Evolutionary conservation across 2,113 vertebrate species (phyloP), one percentile per base, ranked within the genome.

Genomic region (Neodontobutis hainanensis): DNA sequence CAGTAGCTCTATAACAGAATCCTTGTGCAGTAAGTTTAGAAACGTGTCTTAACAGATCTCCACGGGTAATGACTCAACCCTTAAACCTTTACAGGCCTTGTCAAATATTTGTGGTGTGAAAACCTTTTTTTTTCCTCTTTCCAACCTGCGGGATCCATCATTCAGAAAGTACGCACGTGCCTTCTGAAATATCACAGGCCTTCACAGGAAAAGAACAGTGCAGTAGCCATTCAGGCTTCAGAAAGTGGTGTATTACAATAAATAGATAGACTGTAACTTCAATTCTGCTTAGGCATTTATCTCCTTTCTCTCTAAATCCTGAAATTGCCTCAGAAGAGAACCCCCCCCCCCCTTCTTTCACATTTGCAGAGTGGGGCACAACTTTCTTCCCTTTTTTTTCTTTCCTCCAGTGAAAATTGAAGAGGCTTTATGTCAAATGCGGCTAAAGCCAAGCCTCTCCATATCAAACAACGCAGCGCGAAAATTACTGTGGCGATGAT

Each of bases 391-490:
- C 47, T 19, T 65, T 62, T 67, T 70, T 57, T 64, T 51, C 56
- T 76, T 61, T 68, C 61, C 84, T 85, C 61, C 85, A 66, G 90
- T 92, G 94, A 94, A 97, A 98, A 99, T 97, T 96, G 96, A 97
- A 98, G 96, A 95, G 95, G 97, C 96, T 99, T 98, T 97, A 96
- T 99, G 96, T 99, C 96, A 98, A 98, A 95, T 96, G 92, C 91
- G 93, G 94, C 96, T 96, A 97, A 99, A 98, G 96, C 96, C 95
- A 94, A 55, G 93, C 93, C 96, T 95, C 97, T 96, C 94, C 95
- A 94, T 98, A 98, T 98, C 97, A 97, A 96, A 96, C 90, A 94
- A 96, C 89, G 90, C 94, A 77, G 95, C 92, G 92, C 96, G 94
- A 96, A 99, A 98, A 99, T 99, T 97, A 99, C 96, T 95, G 95